Base-by-base conservation (phyloP, 2,888 invertebrate genomes). In the Unio pictorum region DNA sequence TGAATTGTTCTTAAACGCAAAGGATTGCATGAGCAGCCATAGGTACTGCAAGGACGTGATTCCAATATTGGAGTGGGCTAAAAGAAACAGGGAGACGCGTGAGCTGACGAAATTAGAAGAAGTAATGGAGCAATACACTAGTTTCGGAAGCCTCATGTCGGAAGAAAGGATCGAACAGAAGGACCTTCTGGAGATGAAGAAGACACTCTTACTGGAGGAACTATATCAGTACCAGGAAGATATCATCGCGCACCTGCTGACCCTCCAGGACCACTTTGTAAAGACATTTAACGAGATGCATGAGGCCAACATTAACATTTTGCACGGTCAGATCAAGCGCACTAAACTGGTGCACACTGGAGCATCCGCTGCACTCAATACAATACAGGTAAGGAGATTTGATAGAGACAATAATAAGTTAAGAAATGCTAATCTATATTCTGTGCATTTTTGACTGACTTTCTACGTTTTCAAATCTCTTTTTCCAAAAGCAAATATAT, bases 21-120 rank as follows among this genome's bases (percentile, higher is more conserved):
- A 45, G 45, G 45, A 45, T 45, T 45, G 45, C 11, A 45, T 45
- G 45, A 45, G 45, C 11, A 45, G 11, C 45, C 45, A 45, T 45
- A 11, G 45, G 5, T 34, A 60, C 11, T 77, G 77, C 57, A 57
- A 73, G 55, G 66, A 73, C 26, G 64, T 77, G 28, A 69, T 77
- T 34, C 70, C 77, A 11, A 73, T 72, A 0, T 64, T 66, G 18
- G 77, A 77, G 57, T 77, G 77, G 77, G 77, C 75, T 6, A 75
- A 77, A 55, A 64, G 55, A 45, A n/a, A 54, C 3, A 11, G 20
- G 26, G 61, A 61, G 34, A 23, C 8, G 3, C 26, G 61, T 26
- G n/a, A 62, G n/a, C n/a, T 28, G 30, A 64, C 6, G 5, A 20
- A 28, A 20, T 3, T 45, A 45, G 54, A 45, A 28, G 4, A 28